A percentile compares a stretch with the other conserved stretches of the same genome.
These are phyloP conservation scores for Rhagoletis pomonella DNA, from an alignment of 1,140 invertebrate species.

Conservation along the genomic window DNA sequence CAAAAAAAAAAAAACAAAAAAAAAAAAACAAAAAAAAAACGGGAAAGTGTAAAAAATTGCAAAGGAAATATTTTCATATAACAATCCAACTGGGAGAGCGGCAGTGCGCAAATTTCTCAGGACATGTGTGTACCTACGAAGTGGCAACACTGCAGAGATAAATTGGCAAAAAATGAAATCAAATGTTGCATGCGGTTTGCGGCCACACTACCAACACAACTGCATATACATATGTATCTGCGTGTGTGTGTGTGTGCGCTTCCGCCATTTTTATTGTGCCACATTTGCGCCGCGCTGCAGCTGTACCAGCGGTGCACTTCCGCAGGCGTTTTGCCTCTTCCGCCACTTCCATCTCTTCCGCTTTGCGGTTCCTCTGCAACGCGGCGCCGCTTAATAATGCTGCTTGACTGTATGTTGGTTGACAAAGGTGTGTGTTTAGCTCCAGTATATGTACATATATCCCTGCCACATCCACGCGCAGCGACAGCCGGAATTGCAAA, in stretches of 20 bases:
- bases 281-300: conserved; percentile 36
- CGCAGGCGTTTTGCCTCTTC: not conserved
- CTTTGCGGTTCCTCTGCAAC: conserved; percentile 25
- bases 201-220: not conserved
- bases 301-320: not conserved
- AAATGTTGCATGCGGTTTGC: conserved; percentile 46
- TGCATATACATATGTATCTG: not conserved
- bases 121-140: no score
- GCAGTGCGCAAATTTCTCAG: not conserved
- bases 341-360: conserved; percentile 30
- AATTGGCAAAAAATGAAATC: conserved; percentile 29
- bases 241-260: not conserved
- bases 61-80: conserved; percentile 46
- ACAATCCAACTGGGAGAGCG: conserved; percentile 11
- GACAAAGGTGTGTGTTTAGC: not conserved
- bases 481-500: conserved; percentile 18
- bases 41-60: not conserved
- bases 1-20: not conserved
- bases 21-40: not conserved
- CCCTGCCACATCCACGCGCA: not conserved
- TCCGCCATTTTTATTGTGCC: conserved; percentile 21
- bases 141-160: not conserved
- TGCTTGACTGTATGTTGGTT: not conserved
- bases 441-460: not conserved
- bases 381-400: not conserved